These are phyloP conservation scores for Drosophila willistoni DNA, from an alignment of 1,140 invertebrate genomes.

Conservation along the genomic window DNA sequence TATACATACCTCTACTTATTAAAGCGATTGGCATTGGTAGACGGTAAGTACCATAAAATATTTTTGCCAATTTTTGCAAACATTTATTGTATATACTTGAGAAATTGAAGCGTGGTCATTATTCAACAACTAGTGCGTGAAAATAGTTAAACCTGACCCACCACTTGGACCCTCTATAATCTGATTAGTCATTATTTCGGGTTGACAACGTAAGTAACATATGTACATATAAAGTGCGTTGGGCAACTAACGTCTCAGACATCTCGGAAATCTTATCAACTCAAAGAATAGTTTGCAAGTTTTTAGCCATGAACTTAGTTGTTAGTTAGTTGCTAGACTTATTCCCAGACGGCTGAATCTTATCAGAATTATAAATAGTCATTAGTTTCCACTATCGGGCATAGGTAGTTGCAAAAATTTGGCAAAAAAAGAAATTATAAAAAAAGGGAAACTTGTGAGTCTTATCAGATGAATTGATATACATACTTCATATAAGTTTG, in stretches of 20 bases:
- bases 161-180: not conserved
- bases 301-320: too few species aligned
- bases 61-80: not conserved
- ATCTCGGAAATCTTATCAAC: not conserved
- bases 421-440: too few species aligned
- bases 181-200: not conserved
- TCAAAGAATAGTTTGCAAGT: not conserved
- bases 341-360: not conserved
- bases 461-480: not conserved
- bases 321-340: too few species aligned
- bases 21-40: not conserved
- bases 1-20: not conserved
- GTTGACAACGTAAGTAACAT: not conserved
- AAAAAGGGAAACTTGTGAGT: not conserved
- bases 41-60: conserved; percentile 5
- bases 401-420: not conserved
- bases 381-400: too few species aligned
- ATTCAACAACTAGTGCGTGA: not conserved
- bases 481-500: not conserved
- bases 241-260: not conserved
- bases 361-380: not conserved
- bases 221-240: not conserved
- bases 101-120: not conserved
- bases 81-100: not conserved
- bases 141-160: not conserved